Evolutionary conservation across 2,888 invertebrate genomes (phyloP), one percentile per base, ranked within the genome.

Genomic region (Leptinotarsa juncta): DNA sequence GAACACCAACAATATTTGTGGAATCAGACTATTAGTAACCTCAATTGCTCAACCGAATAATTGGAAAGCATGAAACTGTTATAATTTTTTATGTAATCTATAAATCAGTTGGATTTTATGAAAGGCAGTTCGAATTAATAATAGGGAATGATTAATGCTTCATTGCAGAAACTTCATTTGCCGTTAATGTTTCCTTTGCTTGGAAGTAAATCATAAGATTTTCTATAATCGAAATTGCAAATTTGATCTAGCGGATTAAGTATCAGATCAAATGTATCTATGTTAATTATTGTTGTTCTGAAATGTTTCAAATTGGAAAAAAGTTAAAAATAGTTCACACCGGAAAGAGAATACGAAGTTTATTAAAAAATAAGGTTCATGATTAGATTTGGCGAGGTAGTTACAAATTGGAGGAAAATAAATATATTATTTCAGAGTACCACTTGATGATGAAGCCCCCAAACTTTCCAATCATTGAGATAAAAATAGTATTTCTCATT

Each of bases 51-150:
- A 42, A 42, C 10, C 42, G 7, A 42, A 12, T 42, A 3, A 42
- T 42, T 42, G 42, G 42, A 10, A 42, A 10, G 5, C 16, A 51
- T 51, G 51, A 51, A 51, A 51, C n/a, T 7, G 2, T 51, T 15
- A 16, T 50, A 16, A 50, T 51, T 16, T 51, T 51, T 51, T 5
- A 4, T 16, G 26, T 16, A 15, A 23, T 26, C 60, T 26, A 62
- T 62, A 26, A 62, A 26, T 62, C 62, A 62, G 62, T 26, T 26
- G 14, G 16, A 62, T 26, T 62, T 62, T 32, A 62, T 62, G 62
- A 32, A 16, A 62, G 62, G 15, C 15, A 62, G 15, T 62, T 3
- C 15, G 32, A 16, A 15, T 2, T 62, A 62, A 62, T 62, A 62
- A 62, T 62, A 62, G 62, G 16, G 4, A 62, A 32, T 32, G 16